Conservation (phyloP, 2,888 invertebrate genomes). For the Drosophila birchii region DNA sequence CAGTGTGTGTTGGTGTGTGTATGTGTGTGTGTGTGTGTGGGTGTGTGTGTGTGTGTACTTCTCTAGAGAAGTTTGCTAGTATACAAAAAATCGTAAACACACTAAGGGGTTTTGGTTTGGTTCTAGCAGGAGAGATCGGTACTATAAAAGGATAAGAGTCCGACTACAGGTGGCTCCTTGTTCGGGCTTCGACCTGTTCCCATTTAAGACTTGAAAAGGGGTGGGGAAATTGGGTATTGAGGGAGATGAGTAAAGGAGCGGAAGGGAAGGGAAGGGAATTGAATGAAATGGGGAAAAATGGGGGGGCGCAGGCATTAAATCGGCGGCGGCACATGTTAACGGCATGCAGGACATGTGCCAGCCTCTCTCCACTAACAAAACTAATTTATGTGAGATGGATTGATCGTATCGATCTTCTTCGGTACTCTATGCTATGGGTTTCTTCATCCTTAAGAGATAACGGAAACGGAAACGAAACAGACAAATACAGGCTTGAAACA, state of each 20-base stretch:
- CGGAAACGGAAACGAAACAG: conserved; percentile 7
- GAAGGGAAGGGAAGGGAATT: neutral
- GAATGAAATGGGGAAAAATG: conserved; percentile 1
- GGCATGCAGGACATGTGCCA: conserved; percentile 40
- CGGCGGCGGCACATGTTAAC: conserved; percentile 32
- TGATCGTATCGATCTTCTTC: neutral
- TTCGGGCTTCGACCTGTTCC: conserved; percentile 3
- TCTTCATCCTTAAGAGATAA: neutral
- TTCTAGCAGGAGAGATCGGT: conserved; percentile 12
- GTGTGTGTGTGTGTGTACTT: conserved; percentile 9
- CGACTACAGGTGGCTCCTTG: neutral
- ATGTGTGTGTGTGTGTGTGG: conserved; percentile 14
- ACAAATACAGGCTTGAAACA: conserved; percentile 24
- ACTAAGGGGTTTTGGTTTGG: conserved; percentile 6
- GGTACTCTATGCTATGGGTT: conserved; percentile 9
- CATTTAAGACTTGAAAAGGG: conserved; percentile 1
- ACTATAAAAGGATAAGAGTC: neutral
- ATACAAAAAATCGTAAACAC: conserved; percentile 21
- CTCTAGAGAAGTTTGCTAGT: conserved; percentile 28
- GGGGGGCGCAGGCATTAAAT: conserved; percentile 6
- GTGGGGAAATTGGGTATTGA: neutral
- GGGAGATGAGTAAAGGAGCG: neutral
- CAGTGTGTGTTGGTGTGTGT: conserved; percentile 36
- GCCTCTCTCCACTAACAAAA: conserved; percentile 21
- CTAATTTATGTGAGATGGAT: conserved; percentile 4